Evolutionary conservation across 2,113 vertebrate genomes (phyloP), one percentile per base, ranked within the genome.

Genomic region (Suricata suricatta): DNA sequence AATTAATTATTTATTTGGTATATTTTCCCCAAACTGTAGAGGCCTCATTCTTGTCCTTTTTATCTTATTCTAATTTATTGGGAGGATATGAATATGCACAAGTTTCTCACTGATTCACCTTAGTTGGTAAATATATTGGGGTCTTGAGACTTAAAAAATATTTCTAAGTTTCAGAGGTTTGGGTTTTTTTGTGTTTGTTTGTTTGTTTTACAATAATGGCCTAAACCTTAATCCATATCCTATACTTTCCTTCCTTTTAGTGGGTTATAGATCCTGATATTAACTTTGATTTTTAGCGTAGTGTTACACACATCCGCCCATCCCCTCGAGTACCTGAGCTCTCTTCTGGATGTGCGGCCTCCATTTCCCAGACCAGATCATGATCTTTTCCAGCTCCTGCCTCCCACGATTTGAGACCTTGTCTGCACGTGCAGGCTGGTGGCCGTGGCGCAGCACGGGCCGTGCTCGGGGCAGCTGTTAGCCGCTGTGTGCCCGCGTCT

Each of bases 371-470:
- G 80, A 93, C 12, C 68, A 41, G n/a, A 57, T 17, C 16, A 3
- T 33, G 76, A 33, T 52, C 31, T n/a, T 79, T 76, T 60, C 66
- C 21, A 16, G 27, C 68, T 71, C 8, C 15, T 1, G 23, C 23
- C 10, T 66, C 38, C 54, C 19, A 0, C 4, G 44, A 31, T 13
- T 77, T 11, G 7, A 52, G 27, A 54, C 63, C 27, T 14, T 12
- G 1, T 92, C 21, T 66, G 15, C 9, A 16, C 23, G 41, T 0
- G 23, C 44, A 52, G 27, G 63, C 1, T 16, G 60, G 14, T 74
- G 19, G 17, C 5, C 0, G 7, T 11, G 11, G 27, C 0, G 0
- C n/a, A 57, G 69, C 4, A 2, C 3, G 29, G 21, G 57, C n/a
- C 2, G 0, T 12, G 25, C 35, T 27, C 41, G 44, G 35, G 87